Evolutionary conservation across 2,888 invertebrate species (phyloP).

Genomic region (Xestia sexstrigata): DNA sequence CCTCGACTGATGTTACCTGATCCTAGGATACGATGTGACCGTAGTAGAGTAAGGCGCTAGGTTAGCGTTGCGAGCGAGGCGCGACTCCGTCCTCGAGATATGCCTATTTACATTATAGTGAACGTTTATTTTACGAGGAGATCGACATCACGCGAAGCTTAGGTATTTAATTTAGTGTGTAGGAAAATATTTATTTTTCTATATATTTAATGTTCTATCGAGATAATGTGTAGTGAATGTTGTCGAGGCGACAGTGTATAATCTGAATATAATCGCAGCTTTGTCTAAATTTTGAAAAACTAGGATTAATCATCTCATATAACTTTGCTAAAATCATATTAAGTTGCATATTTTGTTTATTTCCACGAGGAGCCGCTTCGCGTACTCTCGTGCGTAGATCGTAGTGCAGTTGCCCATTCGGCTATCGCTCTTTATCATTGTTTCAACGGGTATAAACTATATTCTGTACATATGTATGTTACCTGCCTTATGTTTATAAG

Average conservation of each 20-base stretch:
- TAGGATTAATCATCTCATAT: slow-evolving; percentile 82
- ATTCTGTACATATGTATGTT: slow-evolving; percentile 88
- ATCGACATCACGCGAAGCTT: slow-evolving; percentile 89
- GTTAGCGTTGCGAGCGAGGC: slow-evolving; percentile 85
- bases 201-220: slow-evolving; percentile 90
- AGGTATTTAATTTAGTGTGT: slow-evolving; percentile 90
- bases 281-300: slow-evolving; percentile 75
- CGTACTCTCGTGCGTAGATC: slow-evolving; percentile 64
- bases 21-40: slow-evolving; percentile 84
- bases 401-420: slow-evolving; percentile 77
- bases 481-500: slow-evolving; percentile 90
- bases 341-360: slow-evolving; percentile 76
- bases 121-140: slow-evolving; percentile 84
- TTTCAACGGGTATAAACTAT: slow-evolving; percentile 87
- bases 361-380: slow-evolving; percentile 62
- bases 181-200: slow-evolving; percentile 91
- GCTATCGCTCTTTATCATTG: slow-evolving; percentile 88
- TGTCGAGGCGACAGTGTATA: slow-evolving; percentile 88
- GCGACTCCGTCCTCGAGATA: slow-evolving; percentile 87
- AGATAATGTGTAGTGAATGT: slow-evolving; percentile 90
- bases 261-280: slow-evolving; percentile 73
- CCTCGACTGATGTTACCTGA: slow-evolving; percentile 91
- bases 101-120: slow-evolving; percentile 86
- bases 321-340: slow-evolving; percentile 82
- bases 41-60: slow-evolving; percentile 87